Evolutionary conservation across 2,888 invertebrate species (phyloP).

Genomic region (Papilio protenor): DNA sequence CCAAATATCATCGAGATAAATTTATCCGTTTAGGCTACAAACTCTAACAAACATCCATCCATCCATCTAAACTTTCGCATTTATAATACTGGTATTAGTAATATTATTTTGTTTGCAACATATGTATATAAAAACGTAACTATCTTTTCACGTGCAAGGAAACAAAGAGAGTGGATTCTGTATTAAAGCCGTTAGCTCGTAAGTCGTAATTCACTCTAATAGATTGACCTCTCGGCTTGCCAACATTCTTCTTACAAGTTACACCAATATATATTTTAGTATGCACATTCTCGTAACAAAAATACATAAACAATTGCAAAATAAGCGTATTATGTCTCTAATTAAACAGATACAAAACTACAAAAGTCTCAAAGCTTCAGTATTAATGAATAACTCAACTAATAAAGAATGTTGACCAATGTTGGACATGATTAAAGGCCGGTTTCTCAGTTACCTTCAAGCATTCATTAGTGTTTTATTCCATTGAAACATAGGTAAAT

Average conservation of each 20-base stretch:
- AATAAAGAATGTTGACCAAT: no score
- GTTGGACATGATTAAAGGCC: no score
- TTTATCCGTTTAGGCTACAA: no score
- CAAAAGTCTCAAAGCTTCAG: neutral
- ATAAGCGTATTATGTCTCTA: neutral
- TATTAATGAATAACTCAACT: neutral
- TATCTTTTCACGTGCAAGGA: slow-evolving; percentile 8
- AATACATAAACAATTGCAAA: neutral
- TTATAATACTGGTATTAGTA: no score
- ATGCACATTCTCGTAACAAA: neutral
- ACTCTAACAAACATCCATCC: no score
- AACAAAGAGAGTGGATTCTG: slow-evolving; percentile 29
- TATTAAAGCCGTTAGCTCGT: slow-evolving; percentile 24
- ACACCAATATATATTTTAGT: neutral
- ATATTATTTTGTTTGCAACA: neutral
- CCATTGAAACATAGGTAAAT: no score
- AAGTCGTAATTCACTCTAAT: slow-evolving; percentile 31
- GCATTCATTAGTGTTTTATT: no score
- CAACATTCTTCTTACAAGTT: slow-evolving; percentile 2
- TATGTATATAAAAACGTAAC: neutral
- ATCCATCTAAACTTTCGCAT: no score
- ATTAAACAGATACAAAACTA: neutral
- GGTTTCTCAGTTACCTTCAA: no score
- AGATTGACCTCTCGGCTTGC: slow-evolving; percentile 17
- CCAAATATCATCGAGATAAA: no score